Conservation (phyloP, 2,797 vertebrate genomes). For the Pyrocephalus nanus region DNA sequence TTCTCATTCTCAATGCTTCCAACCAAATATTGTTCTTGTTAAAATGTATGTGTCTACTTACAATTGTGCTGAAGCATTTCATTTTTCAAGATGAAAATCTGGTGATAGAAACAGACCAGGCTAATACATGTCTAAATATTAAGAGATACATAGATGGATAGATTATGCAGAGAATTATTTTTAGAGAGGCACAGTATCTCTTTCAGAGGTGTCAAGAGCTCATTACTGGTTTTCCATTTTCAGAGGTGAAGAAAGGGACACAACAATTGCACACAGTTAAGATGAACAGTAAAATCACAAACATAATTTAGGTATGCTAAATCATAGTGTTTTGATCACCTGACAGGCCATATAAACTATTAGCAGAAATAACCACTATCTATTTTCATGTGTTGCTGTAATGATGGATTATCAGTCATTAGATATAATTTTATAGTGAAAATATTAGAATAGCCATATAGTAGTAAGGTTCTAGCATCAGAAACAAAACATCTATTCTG, state of each 20-base stretch:
- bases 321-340: neutral
- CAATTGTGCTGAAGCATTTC: neutral
- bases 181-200: neutral
- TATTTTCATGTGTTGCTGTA: neutral
- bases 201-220: neutral
- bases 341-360: neutral
- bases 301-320: neutral
- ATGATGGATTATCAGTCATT: neutral
- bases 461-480: neutral
- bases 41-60: neutral
- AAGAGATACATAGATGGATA: neutral
- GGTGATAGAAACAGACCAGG: neutral
- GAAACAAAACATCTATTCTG: neutral
- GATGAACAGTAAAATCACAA: neutral
- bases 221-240: neutral
- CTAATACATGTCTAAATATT: slow-evolving; percentile 9
- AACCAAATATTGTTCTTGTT: neutral
- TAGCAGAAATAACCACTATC: neutral
- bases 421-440: neutral
- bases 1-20: neutral
- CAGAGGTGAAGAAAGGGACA: neutral
- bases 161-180: neutral
- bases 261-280: neutral
- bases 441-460: neutral
- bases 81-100: slow-evolving; percentile 4